Evolutionary conservation across 1,140 invertebrate genomes (phyloP).

Genomic region (Pollicipes pollicipes): DNA sequence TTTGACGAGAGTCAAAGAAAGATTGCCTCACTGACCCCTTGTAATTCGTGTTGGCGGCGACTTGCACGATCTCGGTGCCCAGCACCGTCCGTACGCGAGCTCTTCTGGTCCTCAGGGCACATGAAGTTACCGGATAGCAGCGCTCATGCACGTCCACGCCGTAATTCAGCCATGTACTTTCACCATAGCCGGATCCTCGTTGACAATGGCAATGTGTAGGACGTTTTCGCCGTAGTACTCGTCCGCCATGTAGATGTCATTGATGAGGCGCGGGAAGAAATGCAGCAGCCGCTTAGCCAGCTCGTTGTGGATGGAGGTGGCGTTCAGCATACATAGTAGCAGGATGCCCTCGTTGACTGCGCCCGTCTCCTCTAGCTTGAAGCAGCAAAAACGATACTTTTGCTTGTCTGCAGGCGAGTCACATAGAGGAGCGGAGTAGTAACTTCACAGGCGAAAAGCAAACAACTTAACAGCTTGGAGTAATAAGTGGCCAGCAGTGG

Average conservation of each 20-base stretch:
- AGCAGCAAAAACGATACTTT: conserved; percentile 70
- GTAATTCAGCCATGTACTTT: conserved; percentile 82
- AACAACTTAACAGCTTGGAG: too few relatives aligned
- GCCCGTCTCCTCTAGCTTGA: conserved; percentile 78
- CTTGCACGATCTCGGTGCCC: conserved; percentile 81
- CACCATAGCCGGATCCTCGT: conserved; percentile 93
- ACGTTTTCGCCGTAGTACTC: conserved; percentile 92
- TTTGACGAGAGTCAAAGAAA: background rate
- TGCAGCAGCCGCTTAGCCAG: conserved; percentile 75
- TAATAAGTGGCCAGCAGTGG: too few relatives aligned
- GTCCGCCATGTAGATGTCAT: conserved; percentile 87
- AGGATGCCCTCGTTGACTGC: conserved; percentile 89
- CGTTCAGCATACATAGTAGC: conserved; percentile 80
- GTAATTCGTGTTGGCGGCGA: conserved; percentile 75
- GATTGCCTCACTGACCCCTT: conserved; percentile 46
- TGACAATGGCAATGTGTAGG: conserved; percentile 92
- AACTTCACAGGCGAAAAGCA: too few relatives aligned
- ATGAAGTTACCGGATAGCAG: conserved; percentile 90
- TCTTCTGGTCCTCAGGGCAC: conserved; percentile 92
- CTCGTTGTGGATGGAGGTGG: conserved; percentile 75
- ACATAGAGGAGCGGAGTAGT: too few relatives aligned
- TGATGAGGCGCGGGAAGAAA: conserved; percentile 85
- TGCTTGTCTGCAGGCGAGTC: conserved; percentile 41
- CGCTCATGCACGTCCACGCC: conserved; percentile 78
- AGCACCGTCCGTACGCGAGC: conserved; percentile 62